phyloP scores from a whole-genome alignment of 2,113 vertebrate genomes.

The Bubo scandiacus region DNA sequence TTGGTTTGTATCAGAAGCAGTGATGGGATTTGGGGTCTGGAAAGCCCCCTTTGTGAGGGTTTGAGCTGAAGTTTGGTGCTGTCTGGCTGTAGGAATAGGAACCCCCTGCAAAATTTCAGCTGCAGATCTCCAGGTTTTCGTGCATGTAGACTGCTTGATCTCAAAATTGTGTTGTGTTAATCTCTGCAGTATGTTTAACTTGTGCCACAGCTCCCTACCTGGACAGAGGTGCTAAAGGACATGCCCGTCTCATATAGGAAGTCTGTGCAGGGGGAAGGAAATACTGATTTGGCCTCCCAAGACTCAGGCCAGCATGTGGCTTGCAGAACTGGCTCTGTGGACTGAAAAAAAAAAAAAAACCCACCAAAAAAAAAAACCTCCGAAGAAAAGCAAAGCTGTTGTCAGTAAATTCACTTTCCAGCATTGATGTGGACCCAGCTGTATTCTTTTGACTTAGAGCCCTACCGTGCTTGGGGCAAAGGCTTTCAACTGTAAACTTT shows the following conservation, averaged over 20 bases:
- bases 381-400: slow-evolving; percentile 2
- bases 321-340: slow-evolving; percentile 13
- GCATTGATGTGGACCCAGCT: background rate
- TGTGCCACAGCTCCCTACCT: background rate
- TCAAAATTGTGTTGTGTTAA: background rate
- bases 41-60: background rate
- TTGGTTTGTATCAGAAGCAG: background rate
- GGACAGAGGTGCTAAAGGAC: slow-evolving; percentile 3
- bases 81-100: background rate
- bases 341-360: background rate
- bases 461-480: background rate
- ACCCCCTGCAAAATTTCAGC: background rate
- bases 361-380: too few relatives aligned
- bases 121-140: background rate
- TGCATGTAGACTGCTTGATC: rapidly evolving
- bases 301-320: slow-evolving; percentile 29
- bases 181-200: background rate
- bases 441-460: background rate
- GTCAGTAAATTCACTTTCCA: slow-evolving; percentile 35
- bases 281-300: background rate
- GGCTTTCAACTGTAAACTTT: background rate
- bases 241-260: background rate
- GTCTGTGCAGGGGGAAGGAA: background rate
- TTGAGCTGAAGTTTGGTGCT: background rate
- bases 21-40: background rate